Conservation (phyloP, 2,888 invertebrate genomes). For the Isoperla grammatica region DNA sequence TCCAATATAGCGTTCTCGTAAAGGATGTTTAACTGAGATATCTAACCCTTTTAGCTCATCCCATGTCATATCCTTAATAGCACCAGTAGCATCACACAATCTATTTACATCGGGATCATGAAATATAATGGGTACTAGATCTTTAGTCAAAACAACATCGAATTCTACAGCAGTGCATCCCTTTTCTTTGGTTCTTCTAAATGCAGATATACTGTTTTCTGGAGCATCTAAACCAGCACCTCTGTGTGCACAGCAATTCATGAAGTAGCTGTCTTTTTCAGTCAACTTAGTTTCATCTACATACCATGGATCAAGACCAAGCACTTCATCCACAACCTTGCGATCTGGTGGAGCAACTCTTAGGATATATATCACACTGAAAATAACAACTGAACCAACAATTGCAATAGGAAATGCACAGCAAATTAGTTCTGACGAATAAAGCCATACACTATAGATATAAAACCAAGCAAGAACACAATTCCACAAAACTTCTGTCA, state of each 20-base stretch:
- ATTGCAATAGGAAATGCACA: constrained; percentile 23
- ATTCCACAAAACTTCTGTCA: constrained; percentile 16
- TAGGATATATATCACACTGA: constrained; percentile 34
- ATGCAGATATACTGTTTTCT: constrained; percentile 70
- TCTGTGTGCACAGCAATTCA: constrained; percentile 66
- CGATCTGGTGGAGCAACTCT: constrained; percentile 38
- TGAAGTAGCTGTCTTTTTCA: constrained; percentile 34
- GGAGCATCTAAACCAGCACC: constrained; percentile 72
- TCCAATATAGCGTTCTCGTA: constrained; percentile 56
- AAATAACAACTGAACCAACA: constrained; percentile 28
- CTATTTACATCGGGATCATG: constrained; percentile 70
- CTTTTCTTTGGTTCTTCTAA: constrained; percentile 64
- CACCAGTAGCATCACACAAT: constrained; percentile 51
- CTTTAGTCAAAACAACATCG: constrained; percentile 67
- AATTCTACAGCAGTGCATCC: constrained; percentile 72
- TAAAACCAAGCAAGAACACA: constrained; percentile 28
- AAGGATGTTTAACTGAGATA: constrained; percentile 63
- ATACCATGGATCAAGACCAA: constrained; percentile 39
- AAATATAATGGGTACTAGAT: constrained; percentile 67
- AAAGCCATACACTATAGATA: constrained; percentile 26
- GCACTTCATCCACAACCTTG: constrained; percentile 36
- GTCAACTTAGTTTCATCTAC: constrained; percentile 34
- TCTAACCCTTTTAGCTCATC: constrained; percentile 57
- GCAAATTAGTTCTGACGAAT: constrained; percentile 21
- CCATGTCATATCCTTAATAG: constrained; percentile 55